These are phyloP conservation scores for Agrenia bidenticulata DNA, from an alignment of 2,888 invertebrate species.

Conservation along the genomic window DNA sequence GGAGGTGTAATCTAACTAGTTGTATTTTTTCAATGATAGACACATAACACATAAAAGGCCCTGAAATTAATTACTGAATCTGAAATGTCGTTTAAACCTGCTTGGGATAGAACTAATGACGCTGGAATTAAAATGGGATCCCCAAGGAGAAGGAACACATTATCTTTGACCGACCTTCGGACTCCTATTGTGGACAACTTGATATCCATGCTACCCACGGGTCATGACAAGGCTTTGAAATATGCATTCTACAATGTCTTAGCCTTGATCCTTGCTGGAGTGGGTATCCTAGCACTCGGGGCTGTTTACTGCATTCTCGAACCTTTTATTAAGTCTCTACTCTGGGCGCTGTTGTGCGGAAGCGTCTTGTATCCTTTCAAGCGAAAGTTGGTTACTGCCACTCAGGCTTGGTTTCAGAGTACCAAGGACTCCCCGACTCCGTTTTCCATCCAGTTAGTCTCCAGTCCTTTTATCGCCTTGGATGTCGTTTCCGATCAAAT, in stretches of 20 bases:
- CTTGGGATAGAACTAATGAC: not conserved
- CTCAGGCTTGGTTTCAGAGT: slow-evolving; percentile 37
- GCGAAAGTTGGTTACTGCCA: slow-evolving; percentile 59
- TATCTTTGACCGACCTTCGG: slow-evolving; percentile 38
- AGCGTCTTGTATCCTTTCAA: slow-evolving; percentile 96
- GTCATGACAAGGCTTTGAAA: slow-evolving; percentile 84
- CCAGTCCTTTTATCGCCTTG: slow-evolving; percentile 73
- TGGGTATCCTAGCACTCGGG: slow-evolving; percentile 70
- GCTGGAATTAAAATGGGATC: not conserved
- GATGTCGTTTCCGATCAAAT: slow-evolving; percentile 74
- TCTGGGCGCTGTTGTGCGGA: slow-evolving; percentile 97
- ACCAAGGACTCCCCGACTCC: slow-evolving; percentile 41
- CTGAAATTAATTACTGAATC: no score
- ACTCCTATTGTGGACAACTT: slow-evolving; percentile 49
- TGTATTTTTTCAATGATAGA: no score
- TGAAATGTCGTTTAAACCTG: not conserved
- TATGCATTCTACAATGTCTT: slow-evolving; percentile 88
- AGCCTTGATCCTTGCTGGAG: slow-evolving; percentile 72
- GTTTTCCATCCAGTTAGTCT: slow-evolving; percentile 55
- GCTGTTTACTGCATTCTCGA: slow-evolving; percentile 82
- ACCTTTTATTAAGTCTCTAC: slow-evolving; percentile 87
- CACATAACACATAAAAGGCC: no score
- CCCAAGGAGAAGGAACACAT: slow-evolving; percentile 11
- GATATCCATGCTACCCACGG: slow-evolving; percentile 62
- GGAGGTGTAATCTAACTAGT: no score